Conservation (phyloP, 2,113 vertebrate genomes). For the Cyanistes caeruleus region DNA sequence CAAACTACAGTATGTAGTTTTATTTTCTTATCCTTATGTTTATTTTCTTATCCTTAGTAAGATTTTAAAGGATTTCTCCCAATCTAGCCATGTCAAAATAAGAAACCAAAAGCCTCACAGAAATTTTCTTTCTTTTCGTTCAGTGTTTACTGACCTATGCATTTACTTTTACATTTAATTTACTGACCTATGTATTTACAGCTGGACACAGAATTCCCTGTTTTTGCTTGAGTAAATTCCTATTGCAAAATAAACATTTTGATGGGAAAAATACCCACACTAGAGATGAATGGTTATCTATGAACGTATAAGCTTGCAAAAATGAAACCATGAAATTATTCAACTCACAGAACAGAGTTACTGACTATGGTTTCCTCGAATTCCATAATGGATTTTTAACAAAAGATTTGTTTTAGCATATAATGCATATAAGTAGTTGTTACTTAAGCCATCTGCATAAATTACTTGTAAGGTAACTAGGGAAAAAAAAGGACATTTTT, state of each 20-base stretch:
- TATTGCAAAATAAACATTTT: neutral
- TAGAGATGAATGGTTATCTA: neutral
- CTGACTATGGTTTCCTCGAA: neutral
- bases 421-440: neutral
- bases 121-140: neutral
- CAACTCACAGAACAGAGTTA: neutral
- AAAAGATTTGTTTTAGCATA: neutral
- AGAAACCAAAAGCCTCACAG: neutral
- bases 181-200: neutral
- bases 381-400: neutral
- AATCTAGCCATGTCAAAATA: neutral
- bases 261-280: neutral
- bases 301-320: neutral
- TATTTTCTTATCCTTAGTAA: neutral
- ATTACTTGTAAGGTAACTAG: neutral
- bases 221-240: neutral
- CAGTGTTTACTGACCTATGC: neutral
- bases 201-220: neutral
- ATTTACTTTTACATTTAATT: neutral
- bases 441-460: slow-evolving; percentile 2
- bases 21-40: neutral
- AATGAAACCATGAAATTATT: neutral
- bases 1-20: rapidly evolving
- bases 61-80: neutral
- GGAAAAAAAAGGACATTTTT: neutral